Conservation (phyloP, 2,888 invertebrate species). For the Polydesmus complanatus region DNA sequence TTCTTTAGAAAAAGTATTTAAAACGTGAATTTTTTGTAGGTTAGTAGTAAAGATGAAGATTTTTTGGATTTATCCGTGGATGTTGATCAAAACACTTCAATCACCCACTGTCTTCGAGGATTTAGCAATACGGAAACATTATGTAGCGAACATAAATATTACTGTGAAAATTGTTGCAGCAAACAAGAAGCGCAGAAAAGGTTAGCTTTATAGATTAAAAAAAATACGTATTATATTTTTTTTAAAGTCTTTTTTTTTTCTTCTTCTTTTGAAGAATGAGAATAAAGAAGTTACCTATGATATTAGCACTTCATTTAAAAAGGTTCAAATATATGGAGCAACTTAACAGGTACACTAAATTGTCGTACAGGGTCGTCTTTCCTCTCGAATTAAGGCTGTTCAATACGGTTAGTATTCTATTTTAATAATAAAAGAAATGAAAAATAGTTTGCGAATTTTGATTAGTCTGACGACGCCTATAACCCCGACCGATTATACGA, state of each 20-base stretch:
- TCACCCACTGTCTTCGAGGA: slow-evolving; percentile 92
- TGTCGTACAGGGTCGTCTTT: slow-evolving; percentile 97
- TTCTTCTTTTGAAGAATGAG: slow-evolving; percentile 55
- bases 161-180: slow-evolving; percentile 97
- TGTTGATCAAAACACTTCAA: slow-evolving; percentile 98
- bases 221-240: neutral
- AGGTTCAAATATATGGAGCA: slow-evolving; percentile 97
- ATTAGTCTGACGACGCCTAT: slow-evolving; percentile 95
- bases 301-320: slow-evolving; percentile 93
- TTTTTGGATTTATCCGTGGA: slow-evolving; percentile 98
- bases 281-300: slow-evolving; percentile 94
- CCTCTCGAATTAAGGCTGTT: slow-evolving; percentile 93
- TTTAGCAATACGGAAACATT: slow-evolving; percentile 98
- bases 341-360: slow-evolving; percentile 95
- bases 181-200: slow-evolving; percentile 87
- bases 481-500: slow-evolving; percentile 97
- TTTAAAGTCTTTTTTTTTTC: neutral
- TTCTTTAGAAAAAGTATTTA: neutral
- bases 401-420: slow-evolving; percentile 75
- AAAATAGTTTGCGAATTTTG: slow-evolving; percentile 23
- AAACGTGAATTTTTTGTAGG: slow-evolving; percentile 30
- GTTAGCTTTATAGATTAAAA: neutral
- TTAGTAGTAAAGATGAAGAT: slow-evolving; percentile 96
- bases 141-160: slow-evolving; percentile 98
- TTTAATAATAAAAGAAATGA: too few relatives aligned